Percentiles rank a stretch among this genome's conserved stretches.
Evolutionary conservation across 2,797 vertebrate species (phyloP).

Genomic region (Sebastolobus alascanus): DNA sequence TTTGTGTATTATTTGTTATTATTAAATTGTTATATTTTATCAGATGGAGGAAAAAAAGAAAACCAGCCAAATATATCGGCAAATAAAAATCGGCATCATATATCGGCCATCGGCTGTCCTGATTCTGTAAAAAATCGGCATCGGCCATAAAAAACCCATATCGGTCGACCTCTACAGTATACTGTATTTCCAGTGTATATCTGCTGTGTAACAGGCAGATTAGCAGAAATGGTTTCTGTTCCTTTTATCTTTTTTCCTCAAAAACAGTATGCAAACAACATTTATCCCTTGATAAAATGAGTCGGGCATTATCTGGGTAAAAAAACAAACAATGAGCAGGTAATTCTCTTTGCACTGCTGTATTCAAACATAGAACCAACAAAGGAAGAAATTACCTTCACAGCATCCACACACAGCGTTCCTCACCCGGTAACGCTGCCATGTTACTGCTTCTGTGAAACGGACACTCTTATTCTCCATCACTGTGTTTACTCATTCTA

Average conservation of each 20-base stretch:
- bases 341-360: conserved; percentile 72
- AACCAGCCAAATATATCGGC: too few relatives aligned
- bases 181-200: neutral
- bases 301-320: conserved; percentile 48
- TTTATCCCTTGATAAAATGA: conserved; percentile 52
- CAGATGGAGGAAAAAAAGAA: too few relatives aligned
- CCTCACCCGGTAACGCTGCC: conserved; percentile 39
- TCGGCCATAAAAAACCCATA: too few relatives aligned
- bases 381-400: conserved; percentile 63
- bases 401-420: conserved; percentile 28
- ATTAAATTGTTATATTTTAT: too few relatives aligned
- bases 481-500: conserved; percentile 52
- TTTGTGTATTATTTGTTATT: too few relatives aligned
- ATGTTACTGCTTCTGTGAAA: conserved; percentile 45
- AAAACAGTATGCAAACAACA: conserved; percentile 44
- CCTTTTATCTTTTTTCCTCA: conserved; percentile 2
- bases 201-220: neutral
- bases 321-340: conserved; percentile 60
- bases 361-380: conserved; percentile 68
- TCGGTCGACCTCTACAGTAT: too few relatives aligned
- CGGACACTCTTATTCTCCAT: conserved; percentile 44
- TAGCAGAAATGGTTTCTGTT: conserved; percentile 1
- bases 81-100: too few relatives aligned
- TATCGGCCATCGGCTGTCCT: too few relatives aligned
- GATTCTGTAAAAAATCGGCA: too few relatives aligned